Conservation (phyloP, 2,888 invertebrate genomes). For the Lasioglossum leucozonium region DNA sequence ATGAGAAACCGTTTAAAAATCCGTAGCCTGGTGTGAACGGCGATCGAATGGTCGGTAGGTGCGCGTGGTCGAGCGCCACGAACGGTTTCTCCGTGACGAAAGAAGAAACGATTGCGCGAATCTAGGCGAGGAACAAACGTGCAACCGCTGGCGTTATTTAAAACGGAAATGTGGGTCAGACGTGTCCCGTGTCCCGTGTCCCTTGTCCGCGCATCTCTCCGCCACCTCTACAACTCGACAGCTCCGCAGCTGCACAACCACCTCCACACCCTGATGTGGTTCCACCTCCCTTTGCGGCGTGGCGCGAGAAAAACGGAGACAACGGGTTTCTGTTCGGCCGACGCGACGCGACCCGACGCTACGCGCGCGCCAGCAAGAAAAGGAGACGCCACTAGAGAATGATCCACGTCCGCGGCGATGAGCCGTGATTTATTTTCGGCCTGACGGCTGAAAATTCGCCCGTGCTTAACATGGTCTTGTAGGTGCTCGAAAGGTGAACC, state of each 20-base stretch:
- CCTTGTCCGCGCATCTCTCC: constrained; percentile 29
- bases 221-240: constrained; percentile 25
- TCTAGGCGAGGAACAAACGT: constrained; percentile 50
- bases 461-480: constrained; percentile 54
- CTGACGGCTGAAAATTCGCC: constrained; percentile 54
- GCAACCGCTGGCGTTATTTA: constrained; percentile 72
- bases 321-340: constrained; percentile 24
- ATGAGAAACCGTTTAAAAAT: background rate
- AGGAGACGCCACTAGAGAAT: constrained; percentile 39
- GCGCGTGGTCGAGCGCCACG: background rate
- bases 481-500: constrained; percentile 56
- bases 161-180: constrained; percentile 77
- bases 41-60: background rate
- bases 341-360: background rate
- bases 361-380: constrained; percentile 2
- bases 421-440: constrained; percentile 76
- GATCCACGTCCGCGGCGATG: constrained; percentile 57
- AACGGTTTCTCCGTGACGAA: constrained; percentile 3
- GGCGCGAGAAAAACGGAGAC: constrained; percentile 42
- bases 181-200: constrained; percentile 50
- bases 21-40: background rate
- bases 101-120: constrained; percentile 33
- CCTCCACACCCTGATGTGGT: constrained; percentile 25
- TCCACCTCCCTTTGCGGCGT: constrained; percentile 11
- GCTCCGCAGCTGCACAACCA: constrained; percentile 7